Base-by-base conservation (phyloP, 1,140 invertebrate species). In the Rhagoletis pomonella region DNA sequence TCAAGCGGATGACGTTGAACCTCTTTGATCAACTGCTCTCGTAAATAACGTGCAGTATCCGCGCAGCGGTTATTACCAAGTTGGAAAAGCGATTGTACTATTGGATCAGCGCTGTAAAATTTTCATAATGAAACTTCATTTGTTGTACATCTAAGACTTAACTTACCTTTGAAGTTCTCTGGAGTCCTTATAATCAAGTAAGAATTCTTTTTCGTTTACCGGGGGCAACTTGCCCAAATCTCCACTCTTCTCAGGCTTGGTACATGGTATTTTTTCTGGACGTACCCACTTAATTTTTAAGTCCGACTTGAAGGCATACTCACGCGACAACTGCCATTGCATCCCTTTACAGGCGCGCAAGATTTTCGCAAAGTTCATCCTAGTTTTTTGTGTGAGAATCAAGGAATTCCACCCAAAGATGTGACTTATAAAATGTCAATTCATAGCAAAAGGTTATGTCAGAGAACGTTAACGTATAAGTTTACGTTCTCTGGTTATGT, bases 211-310 rank as follows among this genome's bases (percentile, higher is more conserved):
- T 65, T 92, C 85, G 77, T 94, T 92, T 7, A 95, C 85, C 4
- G 93, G 81, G 3, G 94, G 89, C 60, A 94, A 77, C 59, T 94
- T 88, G 65, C 91, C 90, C 6, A 94, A 89, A 91, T 96, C 96
- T 6, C 96, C 95, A 87, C 94, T 95, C 90, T 94, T 95, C 88
- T 93, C 91, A 2, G 95, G 94, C 87, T 94, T 92, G 69, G 91
- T 92, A 87, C 93, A 94, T 0, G 94, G 90, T 85, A 95, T 93
- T 91, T 95, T 95, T 88, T 94, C 93, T 2, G 95, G 95, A 55
- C 94, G 92, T 12, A 94, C 91, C 95, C 95, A 96, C 94, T 95
- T 95, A 55, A 96, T 95, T 91, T 95, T 95, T 85, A 95, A 91
- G 88, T 95, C 93, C n/a, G 94, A 94, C 90, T 95, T 95, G 87